Percentiles rank a stretch among this genome's conserved stretches.
Conservation (phyloP, 2,113 vertebrate species). For the Zingel zingel region DNA sequence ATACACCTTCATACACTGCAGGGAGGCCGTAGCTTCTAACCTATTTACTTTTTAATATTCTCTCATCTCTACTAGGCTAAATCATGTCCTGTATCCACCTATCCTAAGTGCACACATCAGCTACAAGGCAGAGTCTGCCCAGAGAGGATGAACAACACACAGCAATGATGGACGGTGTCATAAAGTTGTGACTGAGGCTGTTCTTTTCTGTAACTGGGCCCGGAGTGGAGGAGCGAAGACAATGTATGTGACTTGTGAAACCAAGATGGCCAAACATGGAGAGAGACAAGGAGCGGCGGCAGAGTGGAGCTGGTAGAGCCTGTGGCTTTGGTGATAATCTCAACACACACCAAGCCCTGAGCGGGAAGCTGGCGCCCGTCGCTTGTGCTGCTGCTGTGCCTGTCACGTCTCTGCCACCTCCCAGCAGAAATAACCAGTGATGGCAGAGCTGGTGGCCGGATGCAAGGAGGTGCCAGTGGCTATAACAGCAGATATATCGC, state of each 20-base stretch:
- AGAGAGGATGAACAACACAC: slow-evolving; percentile 58
- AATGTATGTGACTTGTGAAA: slow-evolving; percentile 63
- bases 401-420: slow-evolving; percentile 74
- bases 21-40: slow-evolving; percentile 60
- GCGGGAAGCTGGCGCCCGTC: slow-evolving; percentile 54
- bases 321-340: slow-evolving; percentile 65
- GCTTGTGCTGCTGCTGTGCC: slow-evolving; percentile 71
- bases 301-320: slow-evolving; percentile 56
- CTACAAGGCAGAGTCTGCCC: slow-evolving; percentile 51
- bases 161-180: slow-evolving; percentile 77
- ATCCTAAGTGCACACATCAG: slow-evolving; percentile 43
- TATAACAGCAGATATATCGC: slow-evolving; percentile 84
- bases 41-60: slow-evolving; percentile 78
- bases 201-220: slow-evolving; percentile 61
- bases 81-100: slow-evolving; percentile 60
- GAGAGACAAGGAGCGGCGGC: slow-evolving; percentile 27
- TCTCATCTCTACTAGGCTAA: slow-evolving; percentile 60
- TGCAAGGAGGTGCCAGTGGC: slow-evolving; percentile 80
- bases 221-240: slow-evolving; percentile 46
- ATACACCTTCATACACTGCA: slow-evolving; percentile 11
- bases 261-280: slow-evolving; percentile 59
- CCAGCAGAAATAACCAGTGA: slow-evolving; percentile 81
- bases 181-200: slow-evolving; percentile 73
- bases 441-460: slow-evolving; percentile 82
- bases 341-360: slow-evolving; percentile 51